A percentile compares a stretch with the other conserved stretches of the same genome.
These are phyloP conservation scores for Vespertilio murinus DNA, from an alignment of 2,797 vertebrate species.

Conservation along the genomic window DNA sequence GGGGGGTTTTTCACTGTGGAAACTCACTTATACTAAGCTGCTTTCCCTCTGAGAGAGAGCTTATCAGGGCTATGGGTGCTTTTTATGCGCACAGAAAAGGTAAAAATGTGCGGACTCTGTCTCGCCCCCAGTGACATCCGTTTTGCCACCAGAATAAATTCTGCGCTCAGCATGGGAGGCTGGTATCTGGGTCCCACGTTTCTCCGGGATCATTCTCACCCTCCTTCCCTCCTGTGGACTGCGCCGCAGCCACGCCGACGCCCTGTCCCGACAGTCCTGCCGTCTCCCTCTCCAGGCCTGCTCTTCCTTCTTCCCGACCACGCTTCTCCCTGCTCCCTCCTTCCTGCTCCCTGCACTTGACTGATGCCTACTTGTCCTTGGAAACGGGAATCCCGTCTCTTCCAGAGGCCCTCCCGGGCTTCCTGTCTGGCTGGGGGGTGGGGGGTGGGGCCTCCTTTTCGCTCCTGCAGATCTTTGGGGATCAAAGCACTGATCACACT, in stretches of 20 bases:
- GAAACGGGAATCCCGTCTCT: not conserved
- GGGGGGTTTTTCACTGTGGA: not conserved
- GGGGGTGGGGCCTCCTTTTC: not conserved
- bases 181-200: not conserved
- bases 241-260: accelerated
- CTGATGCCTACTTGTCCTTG: not conserved
- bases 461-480: not conserved
- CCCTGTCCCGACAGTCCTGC: not conserved
- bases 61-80: not conserved
- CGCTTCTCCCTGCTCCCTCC: not conserved
- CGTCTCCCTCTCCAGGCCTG: not conserved
- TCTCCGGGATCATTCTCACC: not conserved
- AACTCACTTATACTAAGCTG: not conserved
- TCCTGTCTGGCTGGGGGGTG: not conserved
- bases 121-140: not conserved
- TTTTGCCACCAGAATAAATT: not conserved
- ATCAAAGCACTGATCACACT: not conserved
- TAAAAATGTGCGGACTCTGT: not conserved
- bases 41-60: not conserved
- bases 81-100: not conserved
- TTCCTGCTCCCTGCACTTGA: not conserved
- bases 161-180: not conserved
- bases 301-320: not conserved
- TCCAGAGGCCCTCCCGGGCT: not conserved
- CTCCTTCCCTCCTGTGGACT: accelerated